Evolutionary conservation across 2,113 vertebrate species (phyloP).

Genomic region (Propithecus coquereli): DNA sequence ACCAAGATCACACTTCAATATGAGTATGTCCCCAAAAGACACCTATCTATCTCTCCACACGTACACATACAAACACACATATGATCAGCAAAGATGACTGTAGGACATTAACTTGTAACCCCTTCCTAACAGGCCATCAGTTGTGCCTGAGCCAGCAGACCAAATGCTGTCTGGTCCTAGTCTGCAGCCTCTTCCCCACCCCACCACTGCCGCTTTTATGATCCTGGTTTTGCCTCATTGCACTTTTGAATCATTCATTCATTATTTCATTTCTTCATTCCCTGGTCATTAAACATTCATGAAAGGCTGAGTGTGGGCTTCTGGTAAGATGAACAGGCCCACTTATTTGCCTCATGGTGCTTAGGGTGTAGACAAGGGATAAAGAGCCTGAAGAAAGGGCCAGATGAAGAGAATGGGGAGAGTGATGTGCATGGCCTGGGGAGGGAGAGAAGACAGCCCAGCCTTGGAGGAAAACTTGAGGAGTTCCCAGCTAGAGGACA

Average conservation of each 20-base stretch:
- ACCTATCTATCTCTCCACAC: neutral
- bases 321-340: neutral
- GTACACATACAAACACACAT: fast-evolving
- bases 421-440: fast-evolving
- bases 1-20: neutral
- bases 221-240: neutral
- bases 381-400: neutral
- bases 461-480: neutral
- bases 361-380: neutral
- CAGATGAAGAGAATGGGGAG: too few relatives aligned
- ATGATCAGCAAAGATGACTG: neutral
- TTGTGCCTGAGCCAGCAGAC: neutral
- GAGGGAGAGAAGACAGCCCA: neutral
- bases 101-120: neutral
- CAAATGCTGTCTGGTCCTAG: neutral
- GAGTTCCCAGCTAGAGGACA: neutral
- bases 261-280: neutral
- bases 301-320: neutral
- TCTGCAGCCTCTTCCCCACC: neutral
- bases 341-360: neutral
- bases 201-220: neutral
- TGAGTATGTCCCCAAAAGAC: neutral
- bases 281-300: neutral
- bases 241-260: neutral
- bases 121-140: too few relatives aligned